Base-by-base conservation (phyloP, 2,113 vertebrate genomes). In the Seriola rivoliana region DNA sequence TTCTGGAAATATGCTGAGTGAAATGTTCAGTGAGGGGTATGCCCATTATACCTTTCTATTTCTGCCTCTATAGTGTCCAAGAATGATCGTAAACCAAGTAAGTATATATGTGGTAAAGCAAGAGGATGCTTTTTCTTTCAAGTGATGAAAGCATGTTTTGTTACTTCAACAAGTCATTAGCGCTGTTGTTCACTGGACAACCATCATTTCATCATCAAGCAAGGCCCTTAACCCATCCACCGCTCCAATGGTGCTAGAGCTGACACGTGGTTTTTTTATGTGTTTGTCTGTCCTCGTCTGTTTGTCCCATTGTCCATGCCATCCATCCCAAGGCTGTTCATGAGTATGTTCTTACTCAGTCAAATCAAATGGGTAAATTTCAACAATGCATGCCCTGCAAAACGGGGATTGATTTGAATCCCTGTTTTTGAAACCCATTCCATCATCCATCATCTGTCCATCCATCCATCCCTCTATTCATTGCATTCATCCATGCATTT, bases 41-140 rank as follows among this genome's bases (percentile, higher is more conserved):
- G 40, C 79, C 88, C 74, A 75, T 91, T 87, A 88, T 87, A 57
- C 70, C 70, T 94, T 70, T 93, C 32, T 92, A 82, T 91, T 83
- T 92, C 65, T 89, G 87, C 87, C 75, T 91, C 87, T 92, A 52
- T 94, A 99, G 97, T 96, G 91, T 86, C 95, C 78, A 92, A 81
- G 72, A 25, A 92, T 79, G 93, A 81, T 91, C 95, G 92, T 84
- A 0, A 2, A 59, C 85, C 91, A 94, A 87, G 97, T 98, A 96
- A 97, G 97, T 93, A 91, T 82, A 12, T 84, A 74, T 80, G 57
- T 42, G 77, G 73, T 81, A 85, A 91, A 88, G 52, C 81, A 74
- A 84, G 80, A 76, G 58, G 89, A 86, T 84, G 75, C 67, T 77
- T 81, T 84, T 71, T 77, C 34, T 79, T 77, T 55, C 63, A 46